Base-by-base conservation (phyloP, 2,113 vertebrate species). In the Pimephales promelas region DNA sequence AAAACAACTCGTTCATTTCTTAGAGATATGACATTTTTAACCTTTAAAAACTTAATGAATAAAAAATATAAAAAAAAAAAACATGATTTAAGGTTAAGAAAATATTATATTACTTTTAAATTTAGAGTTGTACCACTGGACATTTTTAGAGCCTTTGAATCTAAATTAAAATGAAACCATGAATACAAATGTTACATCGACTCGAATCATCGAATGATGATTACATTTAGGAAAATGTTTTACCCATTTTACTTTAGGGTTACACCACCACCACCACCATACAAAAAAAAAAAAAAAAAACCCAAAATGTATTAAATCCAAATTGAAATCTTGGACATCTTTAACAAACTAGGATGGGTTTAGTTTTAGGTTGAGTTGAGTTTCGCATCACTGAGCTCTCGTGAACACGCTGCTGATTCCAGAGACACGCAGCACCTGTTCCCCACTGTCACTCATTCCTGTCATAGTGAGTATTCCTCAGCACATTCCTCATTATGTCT, bases 401-500 rank as follows among this genome's bases (percentile, higher is more conserved):
- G 83, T 40, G 34, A 74, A 77, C 34, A 79, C 5, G 28, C 66
- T 59, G 28, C 47, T 76, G 78, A 84, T 43, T 79, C 10, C n/a
- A 47, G 47, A 83, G 57, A 80, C 84, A 85, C 31, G n/a, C 79
- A 75, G 74, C 86, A 87, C 83, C 86, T 87, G 86, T 87, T 85
- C 83, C 75, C 83, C 47, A 62, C 80, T 94, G 94, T 95, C 95
- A 96, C 90, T 90, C 28, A 13, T 72, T 79, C 71, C 93, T 36
- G 92, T 93, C 95, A 95, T 92, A 92, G 91, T 92, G 94, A 94
- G 92, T 89, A 90, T 93, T 93, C 92, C 90, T 91, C 89, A 87
- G 91, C 91, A 92, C 93, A 92, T 89, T 89, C 90, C 92, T 96
- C 93, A 95, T 96, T 96, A 95, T 93, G 94, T 92, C 95, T 96